phyloP scores from a whole-genome alignment of 1,140 invertebrate species.

The Triops cancriformis region DNA sequence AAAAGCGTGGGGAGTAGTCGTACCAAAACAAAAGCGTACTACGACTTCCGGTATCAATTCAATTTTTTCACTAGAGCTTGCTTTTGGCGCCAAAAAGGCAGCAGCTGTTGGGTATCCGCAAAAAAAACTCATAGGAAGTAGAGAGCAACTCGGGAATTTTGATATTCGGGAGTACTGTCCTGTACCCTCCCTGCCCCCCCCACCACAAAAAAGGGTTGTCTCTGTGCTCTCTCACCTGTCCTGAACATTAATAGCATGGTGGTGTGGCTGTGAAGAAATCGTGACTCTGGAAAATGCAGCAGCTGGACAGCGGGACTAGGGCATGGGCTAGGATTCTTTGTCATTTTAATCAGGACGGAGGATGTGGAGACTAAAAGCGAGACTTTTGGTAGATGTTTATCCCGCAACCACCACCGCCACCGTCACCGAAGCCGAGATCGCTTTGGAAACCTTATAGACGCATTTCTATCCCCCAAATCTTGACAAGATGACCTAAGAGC shows the following conservation, averaged over 20 bases:
- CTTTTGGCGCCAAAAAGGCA: conserved; percentile 4
- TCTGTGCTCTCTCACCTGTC: neutral
- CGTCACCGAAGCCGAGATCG: no score
- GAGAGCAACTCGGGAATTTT: no score
- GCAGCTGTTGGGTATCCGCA: neutral
- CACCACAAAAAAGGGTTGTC: neutral
- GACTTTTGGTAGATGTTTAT: no score
- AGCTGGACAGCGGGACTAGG: neutral
- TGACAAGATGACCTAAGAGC: no score
- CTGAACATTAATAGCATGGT: neutral
- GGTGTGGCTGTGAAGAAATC: neutral
- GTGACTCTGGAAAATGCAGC: conserved; percentile 9
- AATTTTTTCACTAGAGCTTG: neutral
- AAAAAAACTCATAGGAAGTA: no score
- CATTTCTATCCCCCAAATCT: no score
- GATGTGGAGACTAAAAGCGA: neutral
- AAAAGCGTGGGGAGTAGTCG: neutral
- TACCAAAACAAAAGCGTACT: conserved; percentile 11
- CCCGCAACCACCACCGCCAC: no score
- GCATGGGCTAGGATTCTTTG: neutral
- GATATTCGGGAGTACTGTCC: no score
- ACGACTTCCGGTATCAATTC: neutral
- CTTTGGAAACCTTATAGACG: no score
- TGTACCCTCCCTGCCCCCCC: no score
- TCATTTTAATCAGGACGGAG: neutral